Base-by-base conservation (phyloP, 1,140 invertebrate species). In the Drosophila elegans region DNA sequence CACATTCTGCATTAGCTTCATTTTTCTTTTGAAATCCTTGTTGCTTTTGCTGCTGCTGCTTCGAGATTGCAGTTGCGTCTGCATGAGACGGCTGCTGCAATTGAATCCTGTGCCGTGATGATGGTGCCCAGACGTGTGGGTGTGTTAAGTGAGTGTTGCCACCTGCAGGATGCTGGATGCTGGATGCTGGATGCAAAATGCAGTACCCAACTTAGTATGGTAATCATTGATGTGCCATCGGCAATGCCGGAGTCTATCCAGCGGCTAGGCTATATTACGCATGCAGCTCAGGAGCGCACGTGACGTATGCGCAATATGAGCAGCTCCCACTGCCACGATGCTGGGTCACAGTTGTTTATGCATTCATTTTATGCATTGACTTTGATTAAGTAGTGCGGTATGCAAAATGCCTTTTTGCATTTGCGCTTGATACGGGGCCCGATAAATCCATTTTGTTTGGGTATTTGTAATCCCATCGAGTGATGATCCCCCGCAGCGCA, bases 301-400 rank as follows among this genome's bases (percentile, higher is more conserved):
- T 86, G 83, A 55, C 79, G 79, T 86, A 86, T 88, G 62, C 75
- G 79, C 75, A 88, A 86, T 88, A 69, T 88, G 61, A 36, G 38
- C 39, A 29, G 54, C 36, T 27, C 45, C n/a, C 38, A 59, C 21
- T 39, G 44, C 36, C 9, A 44, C 36, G 25, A 32, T 34, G 34
- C 27, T 42, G 63, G 6, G 34, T 7, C 11, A 2, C 4, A 44
- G 32, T 39, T 74, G 45, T 44, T 68, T 68, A 52, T 36, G 51
- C 64, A 53, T 73, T 61, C 53, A 29, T 44, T 66, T 75, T 39
- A 75, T 45, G 34, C 39, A 53, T 54, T 25, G 41, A 60, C 68
- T 74, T 74, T 62, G 71, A 74, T 74, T 74, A 54, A 42, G 42
- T 54, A 25, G 44, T 16, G n/a, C 38, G 41, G 49, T 49, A 49